Evolutionary conservation across 2,797 vertebrate genomes (phyloP).

Genomic region (Aldrovandia affinis): DNA sequence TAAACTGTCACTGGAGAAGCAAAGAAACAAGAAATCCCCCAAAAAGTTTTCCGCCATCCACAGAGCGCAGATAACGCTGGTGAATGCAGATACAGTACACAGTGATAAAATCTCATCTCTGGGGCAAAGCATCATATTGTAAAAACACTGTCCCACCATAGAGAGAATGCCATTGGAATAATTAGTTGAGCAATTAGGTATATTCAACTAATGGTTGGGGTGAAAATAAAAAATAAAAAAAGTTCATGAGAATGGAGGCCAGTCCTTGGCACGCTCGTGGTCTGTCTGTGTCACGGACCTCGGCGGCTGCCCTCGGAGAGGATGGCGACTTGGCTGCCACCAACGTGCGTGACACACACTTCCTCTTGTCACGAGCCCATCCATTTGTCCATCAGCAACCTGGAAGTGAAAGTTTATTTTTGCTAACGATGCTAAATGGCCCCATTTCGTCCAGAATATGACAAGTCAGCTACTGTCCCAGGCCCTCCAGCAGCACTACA

Average conservation of each 20-base stretch:
- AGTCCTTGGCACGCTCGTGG: background rate
- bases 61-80: background rate
- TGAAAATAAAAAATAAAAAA: too few species aligned
- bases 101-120: background rate
- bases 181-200: constrained; percentile 11
- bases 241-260: background rate
- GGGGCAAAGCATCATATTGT: background rate
- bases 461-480: constrained; percentile 63
- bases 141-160: background rate
- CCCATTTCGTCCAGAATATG: constrained; percentile 52
- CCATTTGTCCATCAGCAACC: constrained; percentile 58
- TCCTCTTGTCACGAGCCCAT: constrained; percentile 49
- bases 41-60: background rate
- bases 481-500: constrained; percentile 46
- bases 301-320: background rate
- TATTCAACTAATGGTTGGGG: background rate
- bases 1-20: background rate
- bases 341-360: constrained; percentile 47
- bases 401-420: constrained; percentile 66
- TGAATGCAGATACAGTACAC: background rate
- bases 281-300: constrained; percentile 15
- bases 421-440: constrained; percentile 61
- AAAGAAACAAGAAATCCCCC: background rate
- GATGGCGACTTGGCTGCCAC: constrained; percentile 18
- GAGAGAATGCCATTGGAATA: background rate